These are phyloP conservation scores for Sepiola atlantica DNA, from an alignment of 2,888 invertebrate genomes.

Conservation along the genomic window DNA sequence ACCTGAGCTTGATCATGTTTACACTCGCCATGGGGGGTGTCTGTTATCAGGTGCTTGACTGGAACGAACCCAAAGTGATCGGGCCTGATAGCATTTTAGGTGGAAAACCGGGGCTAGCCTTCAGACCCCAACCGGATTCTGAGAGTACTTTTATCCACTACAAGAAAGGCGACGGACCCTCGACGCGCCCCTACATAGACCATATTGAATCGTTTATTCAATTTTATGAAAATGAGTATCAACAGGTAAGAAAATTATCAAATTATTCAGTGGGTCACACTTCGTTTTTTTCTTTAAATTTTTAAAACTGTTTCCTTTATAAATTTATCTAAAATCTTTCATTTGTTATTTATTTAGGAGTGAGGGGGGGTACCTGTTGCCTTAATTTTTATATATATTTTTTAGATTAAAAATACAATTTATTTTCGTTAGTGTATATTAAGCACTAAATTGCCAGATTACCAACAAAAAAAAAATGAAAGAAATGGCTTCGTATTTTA, in stretches of 20 bases:
- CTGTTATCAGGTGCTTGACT: constrained; percentile 78
- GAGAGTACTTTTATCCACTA: constrained; percentile 98
- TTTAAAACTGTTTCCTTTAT: too few species aligned
- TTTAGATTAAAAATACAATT: too few species aligned
- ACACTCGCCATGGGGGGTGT: constrained; percentile 94
- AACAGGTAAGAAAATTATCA: constrained; percentile 47
- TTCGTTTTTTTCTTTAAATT: too few species aligned
- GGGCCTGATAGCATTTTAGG: constrained; percentile 68
- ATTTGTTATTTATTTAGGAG: too few species aligned
- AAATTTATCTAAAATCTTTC: too few species aligned
- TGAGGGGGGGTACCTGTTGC: too few species aligned
- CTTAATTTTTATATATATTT: too few species aligned
- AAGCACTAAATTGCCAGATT: too few species aligned
- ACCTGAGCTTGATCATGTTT: constrained; percentile 91
- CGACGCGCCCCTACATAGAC: constrained; percentile 68
- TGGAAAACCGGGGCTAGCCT: constrained; percentile 94
- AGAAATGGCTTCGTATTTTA: too few species aligned
- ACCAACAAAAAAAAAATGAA: too few species aligned
- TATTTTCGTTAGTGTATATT: too few species aligned
- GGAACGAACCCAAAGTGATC: constrained; percentile 63
- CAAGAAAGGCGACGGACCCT: constrained; percentile 76
- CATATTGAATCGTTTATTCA: constrained; percentile 80
- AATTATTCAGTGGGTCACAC: too few species aligned
- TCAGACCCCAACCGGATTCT: constrained; percentile 95
- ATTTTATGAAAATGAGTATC: constrained; percentile 63